Evolutionary conservation across 1,140 invertebrate genomes (phyloP).

Genomic region (Acyrthosiphon pisum): DNA sequence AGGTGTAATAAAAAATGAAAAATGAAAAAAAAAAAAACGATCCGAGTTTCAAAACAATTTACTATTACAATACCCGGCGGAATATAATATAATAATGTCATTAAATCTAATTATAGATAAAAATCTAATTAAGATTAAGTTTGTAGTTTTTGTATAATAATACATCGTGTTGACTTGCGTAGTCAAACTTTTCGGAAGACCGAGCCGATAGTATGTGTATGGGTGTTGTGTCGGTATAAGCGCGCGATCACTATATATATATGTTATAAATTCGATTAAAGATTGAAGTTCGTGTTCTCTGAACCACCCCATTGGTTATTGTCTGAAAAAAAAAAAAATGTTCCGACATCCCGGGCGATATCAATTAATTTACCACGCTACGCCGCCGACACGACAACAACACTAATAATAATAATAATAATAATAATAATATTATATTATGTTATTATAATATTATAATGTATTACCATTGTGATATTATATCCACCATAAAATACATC

Average conservation of each 20-base stretch:
- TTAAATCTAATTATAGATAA: slow-evolving; percentile 29
- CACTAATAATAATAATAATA: background rate
- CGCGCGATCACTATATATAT: background rate
- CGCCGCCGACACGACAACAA: background rate
- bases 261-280: slow-evolving; percentile 44
- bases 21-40: background rate
- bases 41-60: background rate
- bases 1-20: background rate
- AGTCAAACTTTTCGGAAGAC: background rate
- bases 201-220: background rate
- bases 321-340: slow-evolving; percentile 23
- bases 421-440: background rate
- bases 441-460: background rate
- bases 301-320: slow-evolving; percentile 39
- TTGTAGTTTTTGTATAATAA: background rate
- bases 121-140: background rate
- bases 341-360: slow-evolving; percentile 37
- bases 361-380: slow-evolving; percentile 48
- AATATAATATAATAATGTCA: background rate
- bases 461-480: background rate
- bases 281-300: background rate
- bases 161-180: background rate
- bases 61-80: background rate
- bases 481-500: background rate
- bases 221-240: background rate